phyloP scores from a whole-genome alignment of 2,113 vertebrate species.

The Rhea americana region DNA sequence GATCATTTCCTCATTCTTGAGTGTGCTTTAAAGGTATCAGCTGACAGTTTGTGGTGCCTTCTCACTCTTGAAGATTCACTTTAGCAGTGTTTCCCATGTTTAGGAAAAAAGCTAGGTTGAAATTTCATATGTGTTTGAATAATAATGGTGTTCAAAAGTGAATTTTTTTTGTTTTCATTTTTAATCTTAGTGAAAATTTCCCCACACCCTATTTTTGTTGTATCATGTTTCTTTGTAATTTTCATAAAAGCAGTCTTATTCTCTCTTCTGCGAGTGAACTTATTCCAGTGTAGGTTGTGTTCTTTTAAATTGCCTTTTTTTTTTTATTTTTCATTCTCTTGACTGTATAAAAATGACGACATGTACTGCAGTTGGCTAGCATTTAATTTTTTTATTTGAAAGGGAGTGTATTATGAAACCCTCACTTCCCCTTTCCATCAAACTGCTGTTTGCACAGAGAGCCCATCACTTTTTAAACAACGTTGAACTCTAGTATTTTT shows the following conservation, averaged over 20 bases:
- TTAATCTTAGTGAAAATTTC: constrained; percentile 50
- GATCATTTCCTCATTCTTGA: constrained; percentile 68
- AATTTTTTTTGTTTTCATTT: constrained; percentile 40
- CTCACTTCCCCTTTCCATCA: neutral
- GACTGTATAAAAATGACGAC: constrained; percentile 54
- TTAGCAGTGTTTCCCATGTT: constrained; percentile 60
- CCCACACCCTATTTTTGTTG: constrained; percentile 20
- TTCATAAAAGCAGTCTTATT: constrained; percentile 57
- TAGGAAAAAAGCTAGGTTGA: constrained; percentile 45
- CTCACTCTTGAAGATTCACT: constrained; percentile 55
- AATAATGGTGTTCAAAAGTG: constrained; percentile 62
- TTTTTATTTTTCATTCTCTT: constrained; percentile 43
- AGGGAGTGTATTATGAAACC: constrained; percentile 47
- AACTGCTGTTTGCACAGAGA: constrained; percentile 39
- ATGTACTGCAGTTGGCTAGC: constrained; percentile 61
- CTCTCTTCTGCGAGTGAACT: constrained; percentile 68
- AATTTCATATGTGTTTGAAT: constrained; percentile 62
- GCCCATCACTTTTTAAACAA: constrained; percentile 63
- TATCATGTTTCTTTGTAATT: constrained; percentile 59
- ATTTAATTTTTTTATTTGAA: constrained; percentile 58
- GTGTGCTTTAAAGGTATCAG: constrained; percentile 66
- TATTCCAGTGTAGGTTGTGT: constrained; percentile 70
- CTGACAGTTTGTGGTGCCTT: constrained; percentile 47
- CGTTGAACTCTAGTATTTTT: constrained; percentile 76
- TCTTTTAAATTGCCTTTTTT: constrained; percentile 56